Evolutionary conservation across 2,888 invertebrate genomes (phyloP), one percentile per base, ranked within the genome.

Genomic region (Drosophila mayaguana): DNA sequence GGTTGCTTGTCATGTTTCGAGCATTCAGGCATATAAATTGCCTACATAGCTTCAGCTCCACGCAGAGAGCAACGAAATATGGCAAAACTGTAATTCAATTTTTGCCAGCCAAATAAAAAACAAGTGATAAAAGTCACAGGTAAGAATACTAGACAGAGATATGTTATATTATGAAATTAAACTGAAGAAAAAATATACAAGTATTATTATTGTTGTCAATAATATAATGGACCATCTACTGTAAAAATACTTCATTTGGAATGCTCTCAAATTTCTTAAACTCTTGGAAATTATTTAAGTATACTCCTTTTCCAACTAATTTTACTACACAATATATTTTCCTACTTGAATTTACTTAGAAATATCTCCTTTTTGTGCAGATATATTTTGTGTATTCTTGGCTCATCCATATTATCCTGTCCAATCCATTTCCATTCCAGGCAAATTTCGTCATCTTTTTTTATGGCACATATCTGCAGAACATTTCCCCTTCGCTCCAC

Each of bases 21-120:
- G 57, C 69, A 74, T 50, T 25, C 56, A 51, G 12, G n/a, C n/a
- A 63, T 1, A 18, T 16, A 20, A 6, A 25, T n/a, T n/a, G n/a
- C 25, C 6, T 1, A 6, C 2, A 11, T 12, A 14, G 0, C 6
- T n/a, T 42, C 42, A 54, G n/a, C 20, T 12, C 12, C 42, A 62
- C 14, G 59, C 63, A 12, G 12, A 5, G 55, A 18, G 9, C 9
- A 22, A 11, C n/a, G 25, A n/a, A 61, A 62, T 64, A 68, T 54
- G 34, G 45, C 53, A 72, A 75, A 72, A 14, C 2, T 70, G 72
- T 53, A 71, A 75, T 80, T 81, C 80, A 75, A 83, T 77, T 67
- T 69, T 75, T 65, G 65, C 62, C 72, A 62, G 34, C 45, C 22
- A 43, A 46, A 54, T 54, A 63, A 50, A 73, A 73, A 54, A 46